These are phyloP conservation scores for Calonectris borealis DNA, from an alignment of 2,113 vertebrate genomes.

Conservation along the genomic window DNA sequence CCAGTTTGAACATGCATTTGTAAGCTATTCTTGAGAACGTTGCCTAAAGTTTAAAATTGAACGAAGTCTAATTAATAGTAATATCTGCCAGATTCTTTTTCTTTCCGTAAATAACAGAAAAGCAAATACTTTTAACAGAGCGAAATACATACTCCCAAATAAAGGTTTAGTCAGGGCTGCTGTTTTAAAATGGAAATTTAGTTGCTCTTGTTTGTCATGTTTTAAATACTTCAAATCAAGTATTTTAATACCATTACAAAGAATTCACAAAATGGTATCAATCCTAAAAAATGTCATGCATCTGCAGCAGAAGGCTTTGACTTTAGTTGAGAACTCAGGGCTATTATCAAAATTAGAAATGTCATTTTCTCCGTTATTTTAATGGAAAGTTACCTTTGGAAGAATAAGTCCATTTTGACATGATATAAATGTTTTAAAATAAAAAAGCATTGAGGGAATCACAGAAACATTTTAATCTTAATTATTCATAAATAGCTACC, in stretches of 20 bases:
- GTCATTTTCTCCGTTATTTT: conserved; percentile 75
- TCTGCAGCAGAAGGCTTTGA: conserved; percentile 4
- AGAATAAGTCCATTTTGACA: conserved; percentile 80
- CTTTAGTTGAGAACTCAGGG: background rate
- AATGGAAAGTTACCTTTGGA: conserved; percentile 81
- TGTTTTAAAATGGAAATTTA: conserved; percentile 38
- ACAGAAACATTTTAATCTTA: conserved; percentile 86
- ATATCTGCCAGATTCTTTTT: background rate
- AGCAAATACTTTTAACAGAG: conserved; percentile 33
- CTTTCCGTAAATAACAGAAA: conserved; percentile 7
- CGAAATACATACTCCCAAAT: background rate
- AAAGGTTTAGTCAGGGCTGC: conserved; percentile 23
- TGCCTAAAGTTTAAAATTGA: conserved; percentile 7
- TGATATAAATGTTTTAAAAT: conserved; percentile 87
- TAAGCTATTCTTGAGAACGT: background rate
- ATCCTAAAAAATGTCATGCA: background rate
- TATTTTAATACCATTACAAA: conserved; percentile 9
- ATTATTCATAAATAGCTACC: conserved; percentile 84
- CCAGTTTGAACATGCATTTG: background rate
- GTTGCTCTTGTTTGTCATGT: conserved; percentile 32
- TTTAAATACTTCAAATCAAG: conserved; percentile 39
- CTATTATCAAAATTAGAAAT: conserved; percentile 62
- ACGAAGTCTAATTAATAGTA: background rate
- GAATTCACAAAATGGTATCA: background rate
- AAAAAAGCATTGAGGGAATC: conserved; percentile 77